Base-by-base conservation (phyloP, 1,140 invertebrate species). In the Drosophila saltans region DNA sequence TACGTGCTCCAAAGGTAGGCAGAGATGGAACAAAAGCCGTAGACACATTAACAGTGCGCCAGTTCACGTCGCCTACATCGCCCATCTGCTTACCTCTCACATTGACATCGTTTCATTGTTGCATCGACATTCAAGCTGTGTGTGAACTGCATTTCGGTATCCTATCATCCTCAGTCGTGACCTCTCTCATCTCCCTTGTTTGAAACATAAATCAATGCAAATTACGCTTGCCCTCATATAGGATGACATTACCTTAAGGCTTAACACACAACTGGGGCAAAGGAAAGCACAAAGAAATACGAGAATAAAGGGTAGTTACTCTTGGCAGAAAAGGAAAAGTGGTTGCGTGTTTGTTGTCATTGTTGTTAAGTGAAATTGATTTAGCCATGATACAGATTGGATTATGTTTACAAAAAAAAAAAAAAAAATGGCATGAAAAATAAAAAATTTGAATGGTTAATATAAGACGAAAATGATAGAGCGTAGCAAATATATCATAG, bases 1-100 rank as follows among this genome's bases (percentile, higher is more conserved):
- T 89, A 89, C 83, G 84, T 61, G 75, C 57, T 68, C 59, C 75
- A 39, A 58, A 58, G 28, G n/a, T 62, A 33, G 33, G 66, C 69
- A 70, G 75, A 75, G 56, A 78, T 67, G 77, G 80, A 77, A 89
- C 56, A 69, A 64, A 52, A 61, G 69, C 64, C 83, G 75, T 82
- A 86, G 83, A 88, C 83, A 72, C 84, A 86, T 89, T 89, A 88
- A 86, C 83, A 88, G 76, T 66, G 75, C 21, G 21, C 66, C 75
- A 77, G 48, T 70, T 45, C 39, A 62, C 60, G 41, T 62, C 57
- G 40, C 40, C 24, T 52, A 9, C 45, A 52, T 52, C 9, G n/a
- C 45, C 45, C 60, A 62, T 62, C 56, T 59, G 62, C 41, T 33
- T 48, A 33, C 21, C 26, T 55, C 57, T 62, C 80, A 89, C 83